Evolutionary conservation across 2,888 invertebrate species (phyloP).

Genomic region (Leuctra nigra): DNA sequence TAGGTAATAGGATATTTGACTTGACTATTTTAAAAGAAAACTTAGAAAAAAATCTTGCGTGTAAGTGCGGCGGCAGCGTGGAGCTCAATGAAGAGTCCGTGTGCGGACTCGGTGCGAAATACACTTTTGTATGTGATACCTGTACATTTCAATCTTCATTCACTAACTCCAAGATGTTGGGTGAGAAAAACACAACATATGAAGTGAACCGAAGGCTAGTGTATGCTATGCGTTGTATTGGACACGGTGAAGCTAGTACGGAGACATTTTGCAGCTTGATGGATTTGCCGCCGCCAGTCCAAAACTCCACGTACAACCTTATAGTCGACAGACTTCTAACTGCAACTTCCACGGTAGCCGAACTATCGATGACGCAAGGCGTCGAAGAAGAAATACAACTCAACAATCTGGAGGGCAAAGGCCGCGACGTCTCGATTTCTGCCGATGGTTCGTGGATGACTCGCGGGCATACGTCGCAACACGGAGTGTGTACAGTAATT

Average conservation of each 20-base stretch:
- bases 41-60: constrained; percentile 23
- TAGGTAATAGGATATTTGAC: constrained; percentile 11
- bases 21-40: constrained; percentile 35
- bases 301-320: constrained; percentile 5
- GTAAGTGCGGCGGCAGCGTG: constrained; percentile 18
- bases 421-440: constrained; percentile 9
- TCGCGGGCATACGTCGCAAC: constrained; percentile 5
- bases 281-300: constrained; percentile 13
- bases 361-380: too few relatives aligned
- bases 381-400: too few relatives aligned
- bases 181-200: too few relatives aligned
- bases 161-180: too few relatives aligned
- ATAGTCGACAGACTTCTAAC: constrained; percentile 4
- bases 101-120: constrained; percentile 13
- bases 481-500: constrained; percentile 9
- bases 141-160: too few relatives aligned
- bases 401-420: too few relatives aligned
- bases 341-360: not conserved
- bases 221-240: too few relatives aligned
- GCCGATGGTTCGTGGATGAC: constrained; percentile 13
- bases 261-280: constrained; percentile 21
- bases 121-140: too few relatives aligned
- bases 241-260: too few relatives aligned
- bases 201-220: too few relatives aligned
- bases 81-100: constrained; percentile 1